Conservation (phyloP, 2,888 invertebrate species). For the Nemurella pictetii region DNA sequence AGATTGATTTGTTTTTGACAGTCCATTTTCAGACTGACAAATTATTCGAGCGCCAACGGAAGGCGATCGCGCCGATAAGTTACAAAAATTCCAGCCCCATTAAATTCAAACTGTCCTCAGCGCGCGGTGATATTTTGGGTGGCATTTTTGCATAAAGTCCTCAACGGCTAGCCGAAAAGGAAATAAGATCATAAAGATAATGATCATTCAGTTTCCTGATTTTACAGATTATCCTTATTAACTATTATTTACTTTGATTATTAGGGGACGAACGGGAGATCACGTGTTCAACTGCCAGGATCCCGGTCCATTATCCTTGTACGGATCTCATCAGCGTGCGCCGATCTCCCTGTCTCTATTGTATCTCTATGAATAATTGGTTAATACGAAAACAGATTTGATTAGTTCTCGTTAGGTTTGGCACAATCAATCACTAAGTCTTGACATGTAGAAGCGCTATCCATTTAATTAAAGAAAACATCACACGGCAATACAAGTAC, state of each 20-base stretch:
- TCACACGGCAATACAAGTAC: conserved; percentile 5
- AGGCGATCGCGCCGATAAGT: neutral
- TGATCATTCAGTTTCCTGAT: neutral
- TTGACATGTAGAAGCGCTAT: conserved; percentile 5
- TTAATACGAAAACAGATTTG: conserved; percentile 5
- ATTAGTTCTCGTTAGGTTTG: conserved; percentile 16
- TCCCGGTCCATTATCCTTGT: neutral
- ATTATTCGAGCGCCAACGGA: neutral
- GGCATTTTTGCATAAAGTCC: too few species aligned
- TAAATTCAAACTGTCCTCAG: neutral
- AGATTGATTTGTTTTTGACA: neutral
- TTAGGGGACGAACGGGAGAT: neutral
- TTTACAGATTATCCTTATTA: neutral
- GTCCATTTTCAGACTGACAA: neutral
- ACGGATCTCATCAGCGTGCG: conserved; percentile 9
- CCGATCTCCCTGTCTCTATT: neutral
- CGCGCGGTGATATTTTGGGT: too few species aligned
- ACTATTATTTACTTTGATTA: neutral
- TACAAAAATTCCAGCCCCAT: too few species aligned
- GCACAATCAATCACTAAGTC: conserved; percentile 2
- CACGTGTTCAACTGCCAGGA: neutral
- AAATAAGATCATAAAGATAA: too few species aligned
- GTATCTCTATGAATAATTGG: conserved; percentile 24
- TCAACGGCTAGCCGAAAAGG: neutral
- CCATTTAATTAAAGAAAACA: conserved; percentile 6